Evolutionary conservation across 2,113 vertebrate genomes (phyloP), one percentile per base, ranked within the genome.

Genomic region (Ailurus styani): DNA sequence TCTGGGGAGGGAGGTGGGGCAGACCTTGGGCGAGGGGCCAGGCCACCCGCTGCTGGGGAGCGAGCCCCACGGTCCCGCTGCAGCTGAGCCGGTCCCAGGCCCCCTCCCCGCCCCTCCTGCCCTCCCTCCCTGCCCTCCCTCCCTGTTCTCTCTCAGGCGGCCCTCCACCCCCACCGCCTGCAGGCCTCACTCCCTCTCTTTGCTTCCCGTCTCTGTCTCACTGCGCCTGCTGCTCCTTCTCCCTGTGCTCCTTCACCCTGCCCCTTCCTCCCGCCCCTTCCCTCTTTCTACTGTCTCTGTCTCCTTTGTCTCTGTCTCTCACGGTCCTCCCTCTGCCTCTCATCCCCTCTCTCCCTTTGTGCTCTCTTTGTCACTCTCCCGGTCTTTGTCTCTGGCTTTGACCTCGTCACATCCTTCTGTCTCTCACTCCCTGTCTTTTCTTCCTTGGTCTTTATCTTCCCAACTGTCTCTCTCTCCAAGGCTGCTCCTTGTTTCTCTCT

Each of bases 21-120:
- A 0, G 90, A 60, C 95, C 96, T 97, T 97, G 96, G 97, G 93
- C 93, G 47, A 13, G 2, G 21, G 60, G 79, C 95, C 96, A 91
- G 85, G 70, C 42, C 45, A 54, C 70, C 60, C 0, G 4, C 50
- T 7, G 25, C 90, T 64, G 20, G 62, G 86, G 93, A 97, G 55
- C 64, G 75, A 18, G 70, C 31, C 45, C n/a, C 34, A 8, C 11
- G 5, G 83, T 70, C 86, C n/a, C 47, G 62, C 55, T 7, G 94
- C 90, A 47, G 85, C 94, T 72, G 86, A 40, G 29, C 77, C 0
- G 37, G 57, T 68, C 37, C 5, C 79, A 95, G 96, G 60, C 82
- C 52, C 18, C n/a, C 15, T 4, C 6, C 40, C 66, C 0, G 40
- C 45, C 5, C 25, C 17, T 20, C 34, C 15, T 12, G n/a, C 9